Base-by-base conservation (phyloP, 2,113 vertebrate genomes). In the Perognathus longimembris region DNA sequence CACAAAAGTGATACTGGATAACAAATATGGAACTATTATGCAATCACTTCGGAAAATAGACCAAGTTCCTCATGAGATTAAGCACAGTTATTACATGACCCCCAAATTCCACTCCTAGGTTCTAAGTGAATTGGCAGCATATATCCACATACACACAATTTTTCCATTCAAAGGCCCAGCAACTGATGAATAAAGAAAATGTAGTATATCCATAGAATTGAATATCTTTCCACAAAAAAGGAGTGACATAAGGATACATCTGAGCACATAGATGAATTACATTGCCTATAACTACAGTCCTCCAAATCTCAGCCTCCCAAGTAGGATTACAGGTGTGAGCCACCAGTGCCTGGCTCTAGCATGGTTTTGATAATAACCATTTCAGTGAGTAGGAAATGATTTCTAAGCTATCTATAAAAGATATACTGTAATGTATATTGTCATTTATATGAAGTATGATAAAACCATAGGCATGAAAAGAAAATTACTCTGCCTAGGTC, bases 211-310 rank as follows among this genome's bases (percentile, higher is more conserved):
- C 24, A 73, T 30, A 73, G 1, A 38, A 61, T 74, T 63, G 54
- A 92, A 21, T 90, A 85, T 73, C 87, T 92, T 90, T 90, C 14
- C 12, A 32, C 90, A 81, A 34, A 90, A 81, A 84, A 75, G n/a
- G n/a, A 90, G 88, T 75, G 76, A 67, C 69, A 67, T 86, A 67
- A 18, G 73, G 45, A 85, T 57, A 71, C 22, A 90, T 82, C n/a
- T 61, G 81, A 69, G 24, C 81, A 74, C 32, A 86, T 82, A 32
- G 32, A 61, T 83, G 71, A 90, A 86, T 85, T 79, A 83, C 40
- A 79, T 45, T 45, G 45, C 45, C 45, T 45, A 45, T 1, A 45
- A 45, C 45, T 45, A 45, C 45, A 45, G 45, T 45, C 45, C 45
- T 45, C 45, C 9, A 45, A 45, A 45, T 45, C 9, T 8, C 45